Percentiles rank a stretch among this genome's conserved stretches.
These are phyloP conservation scores for Lineus longissimus DNA, from an alignment of 1,140 invertebrate species.

Conservation along the genomic window DNA sequence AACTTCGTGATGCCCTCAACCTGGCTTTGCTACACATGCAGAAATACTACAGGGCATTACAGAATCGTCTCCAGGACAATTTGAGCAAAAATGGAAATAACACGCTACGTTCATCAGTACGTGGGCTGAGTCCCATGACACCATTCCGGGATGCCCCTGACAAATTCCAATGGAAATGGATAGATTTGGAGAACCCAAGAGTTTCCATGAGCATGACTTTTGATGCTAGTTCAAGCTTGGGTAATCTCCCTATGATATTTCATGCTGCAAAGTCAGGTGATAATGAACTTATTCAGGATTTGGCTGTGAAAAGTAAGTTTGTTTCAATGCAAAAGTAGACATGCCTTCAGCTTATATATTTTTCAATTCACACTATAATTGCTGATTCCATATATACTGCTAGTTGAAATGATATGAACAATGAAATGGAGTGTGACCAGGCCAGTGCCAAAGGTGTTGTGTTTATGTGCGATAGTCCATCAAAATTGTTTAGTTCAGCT, in stretches of 20 bases:
- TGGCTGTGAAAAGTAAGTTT: conserved; percentile 36
- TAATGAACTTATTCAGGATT: conserved; percentile 32
- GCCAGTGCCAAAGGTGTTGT: too few relatives aligned
- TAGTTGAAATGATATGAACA: too few relatives aligned
- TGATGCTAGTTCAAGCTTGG: conserved; percentile 40
- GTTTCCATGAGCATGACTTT: conserved; percentile 33
- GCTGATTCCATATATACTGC: too few relatives aligned
- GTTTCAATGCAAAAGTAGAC: not conserved
- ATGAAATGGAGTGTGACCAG: too few relatives aligned
- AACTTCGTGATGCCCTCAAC: conserved; percentile 50
- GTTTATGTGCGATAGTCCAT: too few relatives aligned
- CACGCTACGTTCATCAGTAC: conserved; percentile 36
- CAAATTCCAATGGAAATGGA: conserved; percentile 53
- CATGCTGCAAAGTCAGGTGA: conserved; percentile 43
- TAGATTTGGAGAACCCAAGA: conserved; percentile 43
- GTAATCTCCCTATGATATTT: conserved; percentile 42
- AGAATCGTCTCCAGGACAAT: conserved; percentile 25
- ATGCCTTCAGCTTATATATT: too few relatives aligned
- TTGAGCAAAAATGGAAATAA: conserved; percentile 33
- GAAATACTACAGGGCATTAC: conserved; percentile 48
- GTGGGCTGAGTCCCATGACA: conserved; percentile 52
- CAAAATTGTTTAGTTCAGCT: too few relatives aligned
- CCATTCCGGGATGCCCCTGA: conserved; percentile 53
- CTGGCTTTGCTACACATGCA: conserved; percentile 52
- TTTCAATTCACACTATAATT: too few relatives aligned